These are phyloP conservation scores for Thaumatotibia leucotreta DNA, from an alignment of 1,140 invertebrate genomes.

Conservation along the genomic window DNA sequence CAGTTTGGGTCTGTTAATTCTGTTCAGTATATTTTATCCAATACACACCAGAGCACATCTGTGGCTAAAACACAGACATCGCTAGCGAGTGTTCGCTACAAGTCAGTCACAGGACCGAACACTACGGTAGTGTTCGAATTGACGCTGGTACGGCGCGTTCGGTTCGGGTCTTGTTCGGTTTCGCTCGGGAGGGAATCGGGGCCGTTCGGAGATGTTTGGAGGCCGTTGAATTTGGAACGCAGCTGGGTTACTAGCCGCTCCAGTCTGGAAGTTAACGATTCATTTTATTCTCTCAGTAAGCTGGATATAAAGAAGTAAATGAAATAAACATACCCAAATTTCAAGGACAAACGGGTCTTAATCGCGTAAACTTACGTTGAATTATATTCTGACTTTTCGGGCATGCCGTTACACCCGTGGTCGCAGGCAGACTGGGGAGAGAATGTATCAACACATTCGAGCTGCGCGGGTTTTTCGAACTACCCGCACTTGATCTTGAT, in stretches of 20 bases:
- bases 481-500: too few species aligned
- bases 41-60: slow-evolving; percentile 45
- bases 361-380: too few species aligned
- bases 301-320: too few species aligned
- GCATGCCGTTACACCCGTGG: too few species aligned
- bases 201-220: slow-evolving; percentile 45
- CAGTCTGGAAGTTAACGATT: slow-evolving; percentile 56
- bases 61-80: slow-evolving; percentile 31
- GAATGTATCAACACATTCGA: too few species aligned
- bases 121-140: slow-evolving; percentile 62
- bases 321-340: too few species aligned
- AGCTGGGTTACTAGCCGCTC: slow-evolving; percentile 72
- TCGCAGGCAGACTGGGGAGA: too few species aligned
- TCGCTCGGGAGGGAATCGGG: slow-evolving; percentile 61
- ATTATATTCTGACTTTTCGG: too few species aligned
- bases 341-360: too few species aligned
- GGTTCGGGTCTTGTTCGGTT: slow-evolving; percentile 47
- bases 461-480: too few species aligned
- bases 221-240: slow-evolving; percentile 67
- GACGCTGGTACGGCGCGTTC: slow-evolving; percentile 47
- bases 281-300: slow-evolving; percentile 13
- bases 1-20: too few species aligned
- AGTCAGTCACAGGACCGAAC: slow-evolving; percentile 72
- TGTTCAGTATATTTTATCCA: slow-evolving; percentile 25
- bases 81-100: slow-evolving; percentile 59